Base-by-base conservation (phyloP, 2,113 vertebrate species). In the Pholis gunnellus region DNA sequence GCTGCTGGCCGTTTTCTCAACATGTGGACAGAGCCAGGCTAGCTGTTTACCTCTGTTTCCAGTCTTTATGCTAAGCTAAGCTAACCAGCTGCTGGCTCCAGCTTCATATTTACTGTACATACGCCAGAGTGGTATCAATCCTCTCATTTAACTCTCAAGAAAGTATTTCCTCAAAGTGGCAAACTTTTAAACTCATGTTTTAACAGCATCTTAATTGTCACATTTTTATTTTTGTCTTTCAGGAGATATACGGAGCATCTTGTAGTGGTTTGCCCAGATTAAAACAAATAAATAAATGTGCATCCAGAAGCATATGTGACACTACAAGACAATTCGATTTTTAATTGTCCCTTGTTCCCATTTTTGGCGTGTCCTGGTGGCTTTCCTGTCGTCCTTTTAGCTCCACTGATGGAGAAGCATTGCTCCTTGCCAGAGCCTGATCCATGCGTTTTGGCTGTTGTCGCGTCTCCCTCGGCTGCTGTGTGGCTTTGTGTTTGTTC, bases 21-120 rank as follows among this genome's bases (percentile, higher is more conserved):
- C 44, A 46, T 46, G 25, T 56, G 9, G 36, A 31, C 2, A 13
- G 18, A 61, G 11, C 42, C 22, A 50, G 15, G 20, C 29, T 52
- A 64, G 27, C 42, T 17, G 25, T 44, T 44, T 14, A 38, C 18
- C 18, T 13, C 13, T 22, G 20, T 50, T 36, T 63, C 7, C 2
- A 48, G 13, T 36, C 7, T 15, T 36, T 48, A 48, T 65, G 48
- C 61, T 66, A n/a, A 57, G 50, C 75, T 67, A 77, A n/a, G 74
- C 46, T 65, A 66, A 54, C 52, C 22, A 25, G 27, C 59, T 34
- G 31, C 18, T 6, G 4, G 10, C 31, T 22, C 59, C 22, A 64
- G 46, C 75, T 77, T 40, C 9, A 36, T 50, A 52, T 6, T 38
- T 40, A 38, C 8, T 0, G 6, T 50, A 36, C 56, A 46, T 13